phyloP scores from a whole-genome alignment of 2,888 invertebrate genomes.

The Machimus atricapillus region DNA sequence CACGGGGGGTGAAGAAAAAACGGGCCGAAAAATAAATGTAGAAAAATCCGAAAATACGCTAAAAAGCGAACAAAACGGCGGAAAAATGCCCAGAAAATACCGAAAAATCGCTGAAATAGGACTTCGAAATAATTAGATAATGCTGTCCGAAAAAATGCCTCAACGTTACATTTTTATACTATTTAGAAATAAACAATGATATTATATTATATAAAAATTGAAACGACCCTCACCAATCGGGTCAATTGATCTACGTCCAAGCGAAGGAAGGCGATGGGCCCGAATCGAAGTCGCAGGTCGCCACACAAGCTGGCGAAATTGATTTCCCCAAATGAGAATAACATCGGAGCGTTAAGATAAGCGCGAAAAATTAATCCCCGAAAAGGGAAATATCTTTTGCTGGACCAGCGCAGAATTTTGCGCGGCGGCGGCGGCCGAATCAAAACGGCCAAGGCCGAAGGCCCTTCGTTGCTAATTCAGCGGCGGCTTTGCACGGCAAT shows the following conservation, averaged over 20 bases:
- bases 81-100: too few relatives aligned
- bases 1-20: not conserved
- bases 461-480: not conserved
- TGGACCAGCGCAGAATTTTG: not conserved
- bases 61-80: too few relatives aligned
- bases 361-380: constrained; percentile 18
- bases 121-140: too few relatives aligned
- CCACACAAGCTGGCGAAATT: constrained; percentile 34
- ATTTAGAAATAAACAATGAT: too few relatives aligned
- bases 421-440: too few relatives aligned
- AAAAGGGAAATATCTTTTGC: not conserved
- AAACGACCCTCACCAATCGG: too few relatives aligned
- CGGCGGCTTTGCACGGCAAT: not conserved
- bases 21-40: too few relatives aligned
- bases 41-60: too few relatives aligned
- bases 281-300: not conserved
- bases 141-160: too few relatives aligned
- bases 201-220: too few relatives aligned
- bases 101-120: too few relatives aligned
- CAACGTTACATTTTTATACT: too few relatives aligned
- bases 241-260: constrained; percentile 19
- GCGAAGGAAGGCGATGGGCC: not conserved
- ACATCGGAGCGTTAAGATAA: constrained; percentile 22
- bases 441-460: not conserved
- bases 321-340: constrained; percentile 33